Conservation (phyloP, 37 sponge, comb jelly and placozoan genomes). For the Geodia barretti region DNA sequence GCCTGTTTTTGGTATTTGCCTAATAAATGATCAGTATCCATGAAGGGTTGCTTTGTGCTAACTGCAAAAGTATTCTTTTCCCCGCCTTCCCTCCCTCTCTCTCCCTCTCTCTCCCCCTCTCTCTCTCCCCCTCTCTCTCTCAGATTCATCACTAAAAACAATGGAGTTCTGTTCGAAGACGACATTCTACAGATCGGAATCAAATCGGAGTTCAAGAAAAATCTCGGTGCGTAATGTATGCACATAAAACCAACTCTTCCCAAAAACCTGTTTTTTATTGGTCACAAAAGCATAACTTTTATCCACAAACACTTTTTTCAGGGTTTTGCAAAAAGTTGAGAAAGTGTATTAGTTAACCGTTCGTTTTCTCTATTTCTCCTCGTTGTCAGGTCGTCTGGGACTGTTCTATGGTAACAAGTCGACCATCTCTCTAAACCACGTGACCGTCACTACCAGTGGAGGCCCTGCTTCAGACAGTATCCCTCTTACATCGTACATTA, state of each 20-base stretch:
- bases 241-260: no score
- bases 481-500: background rate
- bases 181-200: slow-evolving; percentile 91
- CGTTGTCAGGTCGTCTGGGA: slow-evolving; percentile 61
- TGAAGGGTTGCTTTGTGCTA: no score
- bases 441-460: slow-evolving; percentile 16
- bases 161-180: slow-evolving; percentile 93
- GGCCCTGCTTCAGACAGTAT: background rate
- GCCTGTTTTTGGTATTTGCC: no score
- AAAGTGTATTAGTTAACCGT: no score
- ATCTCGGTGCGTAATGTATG: slow-evolving; percentile 70
- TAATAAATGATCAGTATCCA: no score
- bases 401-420: slow-evolving; percentile 96
- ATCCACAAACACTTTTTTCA: no score
- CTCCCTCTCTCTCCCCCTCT: background rate
- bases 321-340: no score
- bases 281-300: no score
- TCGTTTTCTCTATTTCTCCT: background rate
- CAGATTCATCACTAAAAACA: slow-evolving; percentile 81
- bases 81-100: no score
- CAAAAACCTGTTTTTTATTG: no score
- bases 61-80: no score
- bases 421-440: slow-evolving; percentile 32
- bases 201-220: slow-evolving; percentile 84
- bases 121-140: background rate